Base-by-base conservation (phyloP, 2,888 invertebrate species). In the Erpobdella octoculata region DNA sequence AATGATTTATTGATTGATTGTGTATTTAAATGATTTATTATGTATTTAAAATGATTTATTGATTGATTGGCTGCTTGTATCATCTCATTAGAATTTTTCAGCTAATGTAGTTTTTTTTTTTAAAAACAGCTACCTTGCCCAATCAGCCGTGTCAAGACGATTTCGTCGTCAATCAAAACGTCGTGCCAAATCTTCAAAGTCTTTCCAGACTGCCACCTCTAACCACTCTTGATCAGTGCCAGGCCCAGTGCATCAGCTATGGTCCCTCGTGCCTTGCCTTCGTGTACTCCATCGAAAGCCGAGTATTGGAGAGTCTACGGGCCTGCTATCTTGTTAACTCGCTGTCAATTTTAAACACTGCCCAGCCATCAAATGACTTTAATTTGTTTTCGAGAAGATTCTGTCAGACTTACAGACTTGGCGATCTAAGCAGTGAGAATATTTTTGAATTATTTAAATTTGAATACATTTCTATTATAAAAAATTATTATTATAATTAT, bases 291-390 rank as follows among this genome's bases (percentile, higher is more conserved):
- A 36, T 35, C 3, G 1, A 9, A 15, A 36, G 48, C 9, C 48
- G 48, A 9, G 53, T 69, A 35, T 41, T 31, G 9, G 58, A 53
- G 1, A 21, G 31, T 33, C 3, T 36, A 0, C 12, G n/a, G 21
- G 33, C n/a, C 33, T 69, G 69, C 31, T 69, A 35, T 36, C 36
- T 69, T 15, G 36, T 69, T n/a, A 69, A 15, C 35, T 69, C 69
- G 3, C n/a, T 48, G 33, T 36, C 12, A 21, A 35, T 37, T n/a
- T 35, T 69, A 33, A 33, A 46, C 58, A 69, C 69, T 18, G 18
- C 36, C 15, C 41, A 28, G 41, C 41, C 31, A 1, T 36, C 31
- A 21, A 28, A 46, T 68, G 31, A 68, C 9, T 68, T 28, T 68
- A 58, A 69, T 36, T 25, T 48, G 25, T 58, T 33, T 31, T 33